Evolutionary conservation across 1,140 invertebrate species (phyloP), one percentile per base, ranked within the genome.

Genomic region (Elymnias hypermnestra): DNA sequence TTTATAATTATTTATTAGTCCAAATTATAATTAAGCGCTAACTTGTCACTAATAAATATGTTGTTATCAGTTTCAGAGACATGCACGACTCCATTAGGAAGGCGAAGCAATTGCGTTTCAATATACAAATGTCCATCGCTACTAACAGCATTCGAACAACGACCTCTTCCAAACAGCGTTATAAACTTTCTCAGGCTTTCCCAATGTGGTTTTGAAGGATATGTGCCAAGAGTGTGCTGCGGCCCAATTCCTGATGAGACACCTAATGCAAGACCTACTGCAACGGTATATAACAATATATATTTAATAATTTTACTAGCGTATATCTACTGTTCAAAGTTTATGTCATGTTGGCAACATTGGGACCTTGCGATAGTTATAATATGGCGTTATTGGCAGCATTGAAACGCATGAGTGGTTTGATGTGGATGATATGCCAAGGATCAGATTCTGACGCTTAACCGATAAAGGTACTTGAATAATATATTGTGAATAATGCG

Each of bases 151-250:
- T 77, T 87, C 12, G 54, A 77, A 17, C 52, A 63, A 9, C 53
- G 66, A 3, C 74, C 78, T 3, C 33, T 83, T 3, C 47, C 56
- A 0, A 60, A 19, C 3, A 3, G 45, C 2, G 53, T 70, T 0
- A 49, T 82, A 5, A 58, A 22, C n/a, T 78, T 62, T 41, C 53
- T 87, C 5, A 66, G 68, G 17, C 44, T 57, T 37, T 77, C 81
- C 4, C 74, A 78, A 12, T 87, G 82, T 51, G 82, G 84, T 0
- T 87, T 85, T 49, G 63, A 73, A 3, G 75, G 72, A 1, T 69
- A 72, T 22, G 50, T 52, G 3, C 82, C 81, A n/a, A 61, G 42
- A 12, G 81, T 87, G 0, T 87, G 84, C 56, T 87, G 84, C 39
- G 82, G 81, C 3, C 72, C 76, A 1, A 39, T 76, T n/a, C 75